Percentiles rank a stretch among this genome's conserved stretches.
Conservation (phyloP, 2,113 vertebrate genomes). For the Heteronetta atricapilla region DNA sequence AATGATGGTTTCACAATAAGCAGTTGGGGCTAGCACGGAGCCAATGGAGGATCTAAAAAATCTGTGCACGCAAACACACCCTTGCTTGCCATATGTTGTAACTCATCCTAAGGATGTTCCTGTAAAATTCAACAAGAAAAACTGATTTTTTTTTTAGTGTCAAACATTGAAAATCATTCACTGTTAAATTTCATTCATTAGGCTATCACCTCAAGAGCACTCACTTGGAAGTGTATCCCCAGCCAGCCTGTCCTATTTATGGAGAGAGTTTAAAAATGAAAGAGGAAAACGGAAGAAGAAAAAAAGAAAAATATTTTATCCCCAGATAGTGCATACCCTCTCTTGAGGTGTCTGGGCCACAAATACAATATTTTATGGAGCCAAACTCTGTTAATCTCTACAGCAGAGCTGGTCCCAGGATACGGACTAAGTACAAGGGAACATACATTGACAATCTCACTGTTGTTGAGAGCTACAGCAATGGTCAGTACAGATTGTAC, state of each 20-base stretch:
- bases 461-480: background rate
- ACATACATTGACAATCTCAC: background rate
- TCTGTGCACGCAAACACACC: background rate
- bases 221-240: background rate
- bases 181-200: background rate
- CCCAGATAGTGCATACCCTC: rapidly evolving
- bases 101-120: background rate
- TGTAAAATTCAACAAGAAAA: background rate
- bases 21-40: background rate
- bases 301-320: background rate
- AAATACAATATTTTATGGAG: background rate
- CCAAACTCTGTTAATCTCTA: background rate
- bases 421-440: background rate
- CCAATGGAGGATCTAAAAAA: background rate
- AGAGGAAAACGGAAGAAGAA: background rate
- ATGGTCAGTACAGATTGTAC: background rate
- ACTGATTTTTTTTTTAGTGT: background rate
- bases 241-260: background rate
- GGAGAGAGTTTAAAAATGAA: background rate
- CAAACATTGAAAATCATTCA: background rate
- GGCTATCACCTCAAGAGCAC: background rate
- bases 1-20: background rate
- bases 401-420: background rate
- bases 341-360: background rate
- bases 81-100: background rate